These are phyloP conservation scores for Varroa destructor DNA, from an alignment of 1,140 invertebrate species.

Conservation along the genomic window DNA sequence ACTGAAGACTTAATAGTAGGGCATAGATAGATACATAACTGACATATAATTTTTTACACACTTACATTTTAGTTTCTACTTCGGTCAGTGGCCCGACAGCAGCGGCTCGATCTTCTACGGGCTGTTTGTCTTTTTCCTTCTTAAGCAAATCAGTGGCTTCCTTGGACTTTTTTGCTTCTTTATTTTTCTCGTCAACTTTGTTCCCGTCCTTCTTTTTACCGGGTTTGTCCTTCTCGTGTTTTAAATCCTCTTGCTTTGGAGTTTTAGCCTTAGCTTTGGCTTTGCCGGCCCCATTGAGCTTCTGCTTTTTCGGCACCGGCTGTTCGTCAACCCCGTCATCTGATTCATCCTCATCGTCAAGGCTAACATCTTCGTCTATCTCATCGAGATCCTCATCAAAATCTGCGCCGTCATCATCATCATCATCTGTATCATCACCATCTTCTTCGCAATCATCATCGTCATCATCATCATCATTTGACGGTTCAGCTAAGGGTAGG, in stretches of 20 bases:
- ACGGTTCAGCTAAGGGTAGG: background rate
- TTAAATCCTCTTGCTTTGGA: background rate
- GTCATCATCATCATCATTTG: background rate
- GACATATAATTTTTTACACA: too few relatives aligned
- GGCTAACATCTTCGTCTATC: conserved; percentile 32
- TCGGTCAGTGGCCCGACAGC: conserved; percentile 7
- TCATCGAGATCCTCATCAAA: conserved; percentile 33
- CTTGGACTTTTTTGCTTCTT: conserved; percentile 10
- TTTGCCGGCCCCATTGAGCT: conserved; percentile 16
- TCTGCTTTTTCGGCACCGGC: background rate
- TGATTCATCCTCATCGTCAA: conserved; percentile 30
- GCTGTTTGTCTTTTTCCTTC: background rate
- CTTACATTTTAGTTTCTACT: conserved; percentile 3
- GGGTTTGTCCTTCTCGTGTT: background rate
- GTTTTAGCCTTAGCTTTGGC: conserved; percentile 26
- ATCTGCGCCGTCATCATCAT: conserved; percentile 39
- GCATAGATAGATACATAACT: too few relatives aligned
- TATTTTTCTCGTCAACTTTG: background rate
- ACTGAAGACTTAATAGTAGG: too few relatives aligned
- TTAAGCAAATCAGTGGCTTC: background rate
- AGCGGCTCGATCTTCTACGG: conserved; percentile 1
- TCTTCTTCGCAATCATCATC: conserved; percentile 39
- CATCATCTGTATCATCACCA: conserved; percentile 41
- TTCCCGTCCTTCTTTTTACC: conserved; percentile 1
- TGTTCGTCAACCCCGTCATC: conserved; percentile 34